Base-by-base conservation (phyloP, 2,113 vertebrate genomes). In the Lathamus discolor region DNA sequence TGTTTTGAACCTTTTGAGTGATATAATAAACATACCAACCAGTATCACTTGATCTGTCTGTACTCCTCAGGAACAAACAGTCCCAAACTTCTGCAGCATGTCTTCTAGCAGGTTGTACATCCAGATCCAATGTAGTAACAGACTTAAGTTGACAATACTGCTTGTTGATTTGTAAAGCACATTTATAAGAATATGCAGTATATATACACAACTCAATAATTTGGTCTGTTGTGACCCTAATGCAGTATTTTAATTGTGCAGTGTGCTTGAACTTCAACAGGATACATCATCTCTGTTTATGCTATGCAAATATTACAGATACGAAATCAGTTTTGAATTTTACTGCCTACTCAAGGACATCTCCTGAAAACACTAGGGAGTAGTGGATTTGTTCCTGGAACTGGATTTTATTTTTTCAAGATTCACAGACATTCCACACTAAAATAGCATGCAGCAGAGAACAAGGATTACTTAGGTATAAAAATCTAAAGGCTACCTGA, bases 131-230 rank as follows among this genome's bases (percentile, higher is more conserved):
- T 13, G 10, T 18, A 90, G 80, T 80, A 95, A 86, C 16, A 89
- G 25, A 66, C 69, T 90, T 66, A 66, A 57, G 75, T 73, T 66
- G 48, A 94, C 88, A 91, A 87, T 49, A 19, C 69, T 81, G 93
- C 80, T 95, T 87, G 51, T 90, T 90, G 88, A 93, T 78, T 90
- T 77, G 70, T 83, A 93, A 91, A 94, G 83, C 75, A 78, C 70
- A 83, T 73, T 93, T 66, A 6, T 68, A 92, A 87, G 48, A 96
- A 94, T 48, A 96, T 17, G 35, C 55, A 86, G 83, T 85, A 92
- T 33, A 94, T 24, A 81, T 83, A 88, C 35, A 90, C n/a, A 89
- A 37, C 64, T 49, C 72, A 95, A 66, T 51, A 82, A 80, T 87
- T 95, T 90, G 63, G 74, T 93, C 95, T 81, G 76, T 41, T 95